A percentile compares a stretch with the other conserved stretches of the same genome.
Conservation (phyloP, 2,113 vertebrate species). For the Lontra canadensis region DNA sequence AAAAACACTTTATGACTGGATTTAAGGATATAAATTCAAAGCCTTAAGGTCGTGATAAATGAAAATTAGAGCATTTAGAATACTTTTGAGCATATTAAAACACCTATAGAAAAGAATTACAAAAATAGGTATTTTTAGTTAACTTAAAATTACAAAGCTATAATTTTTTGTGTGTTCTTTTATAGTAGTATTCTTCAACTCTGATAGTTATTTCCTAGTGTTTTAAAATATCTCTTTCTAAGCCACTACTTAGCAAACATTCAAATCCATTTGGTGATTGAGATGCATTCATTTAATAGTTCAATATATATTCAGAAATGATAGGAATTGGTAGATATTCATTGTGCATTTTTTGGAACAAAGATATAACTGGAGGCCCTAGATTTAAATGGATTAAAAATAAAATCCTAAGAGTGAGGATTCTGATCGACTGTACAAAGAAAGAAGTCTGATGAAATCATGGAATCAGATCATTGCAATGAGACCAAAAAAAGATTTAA, state of each 20-base stretch:
- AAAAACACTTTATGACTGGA: background rate
- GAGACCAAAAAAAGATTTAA: background rate
- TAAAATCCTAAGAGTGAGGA: background rate
- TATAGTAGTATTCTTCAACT: background rate
- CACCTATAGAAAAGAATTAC: background rate
- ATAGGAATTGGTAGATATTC: background rate
- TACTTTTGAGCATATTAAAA: background rate
- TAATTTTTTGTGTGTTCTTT: background rate
- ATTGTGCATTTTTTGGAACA: background rate
- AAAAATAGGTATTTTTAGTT: background rate
- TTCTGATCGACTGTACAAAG: background rate
- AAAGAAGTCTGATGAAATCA: background rate
- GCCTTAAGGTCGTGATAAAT: background rate
- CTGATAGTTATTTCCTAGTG: background rate
- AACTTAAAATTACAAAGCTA: background rate
- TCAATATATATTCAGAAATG: background rate
- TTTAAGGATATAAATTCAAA: slow-evolving; percentile 5
- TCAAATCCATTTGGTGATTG: background rate
- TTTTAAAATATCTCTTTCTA: background rate
- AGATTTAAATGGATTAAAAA: background rate
- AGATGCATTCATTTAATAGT: background rate
- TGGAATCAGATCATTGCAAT: background rate
- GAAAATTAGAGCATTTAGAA: background rate
- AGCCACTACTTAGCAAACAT: background rate
- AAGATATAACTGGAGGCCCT: no score